Evolutionary conservation across 1,140 invertebrate genomes (phyloP).

Genomic region (Temnothorax longispinosus): DNA sequence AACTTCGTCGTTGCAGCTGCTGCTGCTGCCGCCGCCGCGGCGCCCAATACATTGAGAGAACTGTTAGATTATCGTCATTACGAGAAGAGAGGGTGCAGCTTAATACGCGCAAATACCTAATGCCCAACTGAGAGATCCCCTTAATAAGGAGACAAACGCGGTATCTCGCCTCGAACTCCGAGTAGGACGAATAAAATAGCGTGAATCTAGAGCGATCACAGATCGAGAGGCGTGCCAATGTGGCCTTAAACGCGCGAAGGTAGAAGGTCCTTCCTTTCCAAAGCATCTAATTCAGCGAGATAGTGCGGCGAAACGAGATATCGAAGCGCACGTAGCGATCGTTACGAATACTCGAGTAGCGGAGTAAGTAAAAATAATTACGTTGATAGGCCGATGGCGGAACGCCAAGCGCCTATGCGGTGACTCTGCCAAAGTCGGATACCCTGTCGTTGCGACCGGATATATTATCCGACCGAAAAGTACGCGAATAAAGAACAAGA

Average conservation of each 20-base stretch:
- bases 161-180: no score
- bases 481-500: slow-evolving; percentile 4
- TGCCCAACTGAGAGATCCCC: not conserved
- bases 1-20: slow-evolving; percentile 16
- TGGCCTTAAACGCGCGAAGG: not conserved
- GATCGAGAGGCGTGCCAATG: not conserved
- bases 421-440: slow-evolving; percentile 80
- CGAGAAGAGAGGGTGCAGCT: not conserved
- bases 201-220: not conserved
- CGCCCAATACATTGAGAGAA: not conserved
- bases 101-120: not conserved
- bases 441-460: slow-evolving; percentile 78
- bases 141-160: slow-evolving; percentile 5
- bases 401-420: slow-evolving; percentile 71
- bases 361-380: slow-evolving; percentile 80
- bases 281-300: slow-evolving; percentile 37
- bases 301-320: slow-evolving; percentile 63
- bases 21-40: not conserved
- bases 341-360: slow-evolving; percentile 32
- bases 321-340: slow-evolving; percentile 62
- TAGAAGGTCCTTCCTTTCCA: not conserved
- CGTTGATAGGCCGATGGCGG: slow-evolving; percentile 79
- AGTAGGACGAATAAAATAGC: not conserved
- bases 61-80: slow-evolving; percentile 47
- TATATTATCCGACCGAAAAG: slow-evolving; percentile 75